phyloP scores from a whole-genome alignment of 2,888 invertebrate genomes.

The Stratiomys singularior region DNA sequence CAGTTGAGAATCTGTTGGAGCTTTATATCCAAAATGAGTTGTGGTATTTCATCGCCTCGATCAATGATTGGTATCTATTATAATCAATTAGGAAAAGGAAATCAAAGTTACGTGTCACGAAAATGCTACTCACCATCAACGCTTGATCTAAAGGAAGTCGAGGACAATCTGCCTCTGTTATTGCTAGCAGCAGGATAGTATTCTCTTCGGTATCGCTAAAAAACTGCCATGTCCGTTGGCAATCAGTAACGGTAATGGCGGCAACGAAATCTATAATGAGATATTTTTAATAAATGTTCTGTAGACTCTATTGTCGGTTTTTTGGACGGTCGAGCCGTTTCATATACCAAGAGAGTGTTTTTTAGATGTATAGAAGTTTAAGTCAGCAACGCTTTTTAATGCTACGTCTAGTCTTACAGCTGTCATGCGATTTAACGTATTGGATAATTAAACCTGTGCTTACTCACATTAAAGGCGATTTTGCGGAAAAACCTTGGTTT shows the following conservation, averaged over 20 bases:
- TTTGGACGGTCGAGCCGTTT: no score
- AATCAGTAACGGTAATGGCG: conserved; percentile 79
- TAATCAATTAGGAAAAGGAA: not conserved
- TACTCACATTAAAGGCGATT: no score
- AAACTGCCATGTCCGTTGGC: conserved; percentile 78
- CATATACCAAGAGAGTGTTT: no score
- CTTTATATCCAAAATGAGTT: conserved; percentile 79
- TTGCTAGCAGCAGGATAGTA: conserved; percentile 76
- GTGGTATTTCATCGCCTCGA: conserved; percentile 79
- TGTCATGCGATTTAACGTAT: no score
- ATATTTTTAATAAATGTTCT: no score
- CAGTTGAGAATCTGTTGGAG: conserved; percentile 74
- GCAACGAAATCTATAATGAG: conserved; percentile 75
- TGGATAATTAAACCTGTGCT: no score
- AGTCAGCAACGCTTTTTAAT: no score
- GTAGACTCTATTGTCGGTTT: no score
- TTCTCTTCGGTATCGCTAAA: conserved; percentile 73
- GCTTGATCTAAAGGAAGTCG: conserved; percentile 75
- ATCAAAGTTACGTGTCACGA: not conserved
- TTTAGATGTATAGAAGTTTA: no score
- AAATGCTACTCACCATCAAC: conserved; percentile 67
- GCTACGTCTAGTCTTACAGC: no score
- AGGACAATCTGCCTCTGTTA: conserved; percentile 84
- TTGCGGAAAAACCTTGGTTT: no score
- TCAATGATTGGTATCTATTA: conserved; percentile 74